These are phyloP conservation scores for Misgurnus mizolepis DNA, from an alignment of 2,113 vertebrate species.

Conservation along the genomic window DNA sequence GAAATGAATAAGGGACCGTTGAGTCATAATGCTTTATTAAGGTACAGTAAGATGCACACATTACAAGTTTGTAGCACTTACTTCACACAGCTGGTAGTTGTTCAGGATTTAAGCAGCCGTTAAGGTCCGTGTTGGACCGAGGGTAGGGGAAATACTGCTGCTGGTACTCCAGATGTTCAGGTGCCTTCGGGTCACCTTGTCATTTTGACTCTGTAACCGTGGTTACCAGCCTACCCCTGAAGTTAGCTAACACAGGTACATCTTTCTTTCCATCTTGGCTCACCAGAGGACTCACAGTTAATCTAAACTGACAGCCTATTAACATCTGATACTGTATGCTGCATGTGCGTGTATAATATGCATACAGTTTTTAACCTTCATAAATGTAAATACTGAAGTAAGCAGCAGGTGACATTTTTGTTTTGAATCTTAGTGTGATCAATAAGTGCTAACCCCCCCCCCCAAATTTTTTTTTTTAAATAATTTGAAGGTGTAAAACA, in stretches of 20 bases:
- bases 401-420: not conserved
- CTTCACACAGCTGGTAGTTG: constrained; percentile 27
- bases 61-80: not conserved
- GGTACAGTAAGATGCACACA: not conserved
- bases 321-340: not conserved
- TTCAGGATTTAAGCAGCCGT: constrained; percentile 36
- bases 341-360: too few species aligned
- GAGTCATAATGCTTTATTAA: too few species aligned
- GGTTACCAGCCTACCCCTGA: constrained; percentile 5
- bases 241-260: constrained; percentile 11
- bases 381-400: not conserved
- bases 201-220: constrained; percentile 19
- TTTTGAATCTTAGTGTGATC: not conserved
- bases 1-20: too few species aligned
- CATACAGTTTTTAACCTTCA: too few species aligned
- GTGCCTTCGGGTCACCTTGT: constrained; percentile 8
- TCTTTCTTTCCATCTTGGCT: constrained; percentile 13
- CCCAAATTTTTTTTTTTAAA: too few species aligned
- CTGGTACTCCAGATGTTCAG: constrained; percentile 22
- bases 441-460: not conserved
- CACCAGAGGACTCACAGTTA: not conserved
- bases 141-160: not conserved
- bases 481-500: too few species aligned
- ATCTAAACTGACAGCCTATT: constrained; percentile 28
- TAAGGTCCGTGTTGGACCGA: not conserved